Conservation (phyloP, 2,888 invertebrate genomes). For the Argyresthia goedartella region DNA sequence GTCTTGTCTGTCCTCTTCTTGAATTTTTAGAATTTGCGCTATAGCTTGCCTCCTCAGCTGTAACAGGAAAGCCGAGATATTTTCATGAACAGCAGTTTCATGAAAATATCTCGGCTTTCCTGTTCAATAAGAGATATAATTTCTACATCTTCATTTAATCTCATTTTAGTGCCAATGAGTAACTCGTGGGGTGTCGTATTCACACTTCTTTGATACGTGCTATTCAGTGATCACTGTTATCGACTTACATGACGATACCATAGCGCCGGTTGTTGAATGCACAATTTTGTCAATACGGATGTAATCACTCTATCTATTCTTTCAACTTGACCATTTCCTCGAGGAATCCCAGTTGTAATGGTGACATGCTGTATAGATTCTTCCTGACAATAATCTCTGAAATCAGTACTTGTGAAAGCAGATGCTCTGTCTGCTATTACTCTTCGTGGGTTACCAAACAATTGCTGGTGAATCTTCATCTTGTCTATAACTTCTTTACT, state of each 20-base stretch:
- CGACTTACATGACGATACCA: conserved; percentile 20
- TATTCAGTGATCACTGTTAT: conserved; percentile 11
- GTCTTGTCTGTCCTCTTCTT: too few relatives aligned
- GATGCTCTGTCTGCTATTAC: conserved; percentile 29
- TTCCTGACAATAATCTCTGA: conserved; percentile 25
- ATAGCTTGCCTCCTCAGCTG: conserved; percentile 19
- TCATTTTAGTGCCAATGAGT: conserved; percentile 18
- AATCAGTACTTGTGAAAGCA: conserved; percentile 28
- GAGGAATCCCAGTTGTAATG: conserved; percentile 20
- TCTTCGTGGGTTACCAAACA: too few relatives aligned
- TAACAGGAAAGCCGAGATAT: conserved; percentile 21
- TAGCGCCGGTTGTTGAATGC: conserved; percentile 19
- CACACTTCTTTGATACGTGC: conserved; percentile 10
- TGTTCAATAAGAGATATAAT: too few relatives aligned
- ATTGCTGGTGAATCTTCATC: conserved; percentile 19
- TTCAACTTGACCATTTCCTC: conserved; percentile 29
- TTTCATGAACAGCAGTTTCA: conserved; percentile 17
- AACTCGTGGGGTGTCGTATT: conserved; percentile 17
- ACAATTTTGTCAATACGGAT: conserved; percentile 25
- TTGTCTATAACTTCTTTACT: conserved; percentile 24
- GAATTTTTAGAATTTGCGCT: too few relatives aligned
- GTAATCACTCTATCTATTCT: conserved; percentile 22
- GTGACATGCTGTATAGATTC: conserved; percentile 26
- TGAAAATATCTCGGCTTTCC: conserved; percentile 19
- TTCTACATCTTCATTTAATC: conserved; percentile 13